Conservation (phyloP, 2,888 invertebrate genomes). For the Athetis lepigone region DNA sequence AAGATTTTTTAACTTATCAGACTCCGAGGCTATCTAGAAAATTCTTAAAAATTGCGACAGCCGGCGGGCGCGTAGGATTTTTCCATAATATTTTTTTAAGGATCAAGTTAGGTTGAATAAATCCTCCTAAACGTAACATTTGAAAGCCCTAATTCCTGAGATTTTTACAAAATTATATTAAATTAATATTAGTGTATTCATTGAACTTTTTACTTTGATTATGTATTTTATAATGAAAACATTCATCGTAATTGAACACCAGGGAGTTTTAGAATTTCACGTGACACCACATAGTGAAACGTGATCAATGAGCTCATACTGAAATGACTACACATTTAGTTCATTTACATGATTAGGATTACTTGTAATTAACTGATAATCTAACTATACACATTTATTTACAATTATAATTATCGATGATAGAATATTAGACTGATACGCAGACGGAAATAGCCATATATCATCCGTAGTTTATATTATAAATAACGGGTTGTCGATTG, state of each 20-base stretch:
- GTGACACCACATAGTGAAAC: not conserved
- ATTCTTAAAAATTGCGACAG: too few relatives aligned
- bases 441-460: not conserved
- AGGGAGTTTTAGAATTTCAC: not conserved
- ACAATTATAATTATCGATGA: not conserved
- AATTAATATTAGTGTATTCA: too few relatives aligned
- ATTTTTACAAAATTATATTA: too few relatives aligned
- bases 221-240: too few relatives aligned
- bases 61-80: too few relatives aligned
- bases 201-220: too few relatives aligned
- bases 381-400: not conserved
- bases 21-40: too few relatives aligned
- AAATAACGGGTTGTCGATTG: not conserved
- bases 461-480: not conserved
- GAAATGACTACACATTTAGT: slow-evolving; percentile 18
- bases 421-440: not conserved
- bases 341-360: slow-evolving; percentile 12
- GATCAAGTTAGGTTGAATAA: too few relatives aligned
- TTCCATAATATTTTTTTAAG: too few relatives aligned
- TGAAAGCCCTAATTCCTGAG: too few relatives aligned
- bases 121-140: too few relatives aligned
- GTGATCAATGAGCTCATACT: not conserved
- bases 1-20: too few relatives aligned
- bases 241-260: not conserved
- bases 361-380: slow-evolving; percentile 22